These are phyloP conservation scores for Orthosia incerta DNA, from an alignment of 2,888 invertebrate species.

Conservation along the genomic window DNA sequence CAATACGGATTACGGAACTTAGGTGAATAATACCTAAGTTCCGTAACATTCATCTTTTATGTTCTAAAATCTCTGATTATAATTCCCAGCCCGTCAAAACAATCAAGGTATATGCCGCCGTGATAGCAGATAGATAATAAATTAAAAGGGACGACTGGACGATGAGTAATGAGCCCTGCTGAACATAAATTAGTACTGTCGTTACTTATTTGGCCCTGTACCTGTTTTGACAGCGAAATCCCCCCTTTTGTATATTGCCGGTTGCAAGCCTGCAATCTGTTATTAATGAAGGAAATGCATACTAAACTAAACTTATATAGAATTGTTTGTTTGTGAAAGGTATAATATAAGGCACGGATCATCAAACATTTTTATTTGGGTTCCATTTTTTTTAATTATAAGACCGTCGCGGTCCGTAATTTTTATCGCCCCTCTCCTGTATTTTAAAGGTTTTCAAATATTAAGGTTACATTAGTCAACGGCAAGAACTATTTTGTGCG, in stretches of 20 bases:
- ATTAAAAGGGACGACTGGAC: conserved; percentile 44
- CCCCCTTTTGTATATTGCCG: conserved; percentile 29
- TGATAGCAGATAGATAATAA: conserved; percentile 52
- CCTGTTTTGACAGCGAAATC: conserved; percentile 48
- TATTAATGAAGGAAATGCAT: conserved; percentile 13
- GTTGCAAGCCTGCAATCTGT: conserved; percentile 19
- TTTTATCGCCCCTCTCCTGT: no score
- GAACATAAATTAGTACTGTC: conserved; percentile 59
- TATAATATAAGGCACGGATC: no score
- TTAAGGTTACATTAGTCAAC: no score
- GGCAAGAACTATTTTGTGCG: no score
- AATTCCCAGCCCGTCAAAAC: conserved; percentile 34
- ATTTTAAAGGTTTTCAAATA: no score
- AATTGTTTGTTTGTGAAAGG: no score
- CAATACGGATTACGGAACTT: no score
- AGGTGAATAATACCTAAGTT: background rate
- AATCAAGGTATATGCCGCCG: conserved; percentile 32
- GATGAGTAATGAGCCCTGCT: conserved; percentile 58
- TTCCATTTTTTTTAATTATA: no score
- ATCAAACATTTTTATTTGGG: no score
- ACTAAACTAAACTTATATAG: no score
- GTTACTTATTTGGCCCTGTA: conserved; percentile 56
- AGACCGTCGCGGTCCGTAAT: no score
- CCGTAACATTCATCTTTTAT: conserved; percentile 3
- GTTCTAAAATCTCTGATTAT: conserved; percentile 24